Percentiles rank a stretch among this genome's conserved stretches.
phyloP scores from a whole-genome alignment of 2,113 vertebrate species.

The Corvus cornix region DNA sequence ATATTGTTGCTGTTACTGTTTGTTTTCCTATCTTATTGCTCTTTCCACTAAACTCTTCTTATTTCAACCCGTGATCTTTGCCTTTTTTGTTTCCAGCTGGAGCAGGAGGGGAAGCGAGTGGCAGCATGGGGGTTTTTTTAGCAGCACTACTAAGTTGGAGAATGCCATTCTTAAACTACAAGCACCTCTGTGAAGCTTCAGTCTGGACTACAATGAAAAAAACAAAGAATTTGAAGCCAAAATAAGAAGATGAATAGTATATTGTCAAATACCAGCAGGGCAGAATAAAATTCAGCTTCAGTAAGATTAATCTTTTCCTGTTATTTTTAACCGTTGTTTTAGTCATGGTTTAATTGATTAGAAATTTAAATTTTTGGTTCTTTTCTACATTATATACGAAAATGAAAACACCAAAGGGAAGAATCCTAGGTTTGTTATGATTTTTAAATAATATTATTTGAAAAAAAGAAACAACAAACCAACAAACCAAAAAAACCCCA shows the following conservation, averaged over 20 bases:
- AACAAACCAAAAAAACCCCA: background rate
- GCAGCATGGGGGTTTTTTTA: fast-evolving
- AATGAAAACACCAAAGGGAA: background rate
- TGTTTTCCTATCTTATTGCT: background rate
- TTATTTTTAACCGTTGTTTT: background rate
- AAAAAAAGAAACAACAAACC: background rate
- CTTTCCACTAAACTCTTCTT: background rate
- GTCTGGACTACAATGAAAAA: background rate
- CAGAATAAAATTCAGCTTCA: background rate
- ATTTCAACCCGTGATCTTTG: background rate
- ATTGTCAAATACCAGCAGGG: background rate
- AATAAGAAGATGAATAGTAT: background rate
- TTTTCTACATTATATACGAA: background rate
- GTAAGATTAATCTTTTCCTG: background rate
- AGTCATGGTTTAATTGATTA: background rate
- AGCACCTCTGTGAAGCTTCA: background rate
- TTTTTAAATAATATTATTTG: background rate
- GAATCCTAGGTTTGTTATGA: fast-evolving
- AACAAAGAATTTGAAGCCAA: background rate
- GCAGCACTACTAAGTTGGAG: background rate
- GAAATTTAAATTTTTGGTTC: background rate
- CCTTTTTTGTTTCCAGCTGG: background rate
- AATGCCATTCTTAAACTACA: background rate
- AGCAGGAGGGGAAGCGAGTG: fast-evolving
- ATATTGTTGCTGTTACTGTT: background rate